Base-by-base conservation (phyloP, 1,140 invertebrate species). In the Octopus bimaculoides region DNA sequence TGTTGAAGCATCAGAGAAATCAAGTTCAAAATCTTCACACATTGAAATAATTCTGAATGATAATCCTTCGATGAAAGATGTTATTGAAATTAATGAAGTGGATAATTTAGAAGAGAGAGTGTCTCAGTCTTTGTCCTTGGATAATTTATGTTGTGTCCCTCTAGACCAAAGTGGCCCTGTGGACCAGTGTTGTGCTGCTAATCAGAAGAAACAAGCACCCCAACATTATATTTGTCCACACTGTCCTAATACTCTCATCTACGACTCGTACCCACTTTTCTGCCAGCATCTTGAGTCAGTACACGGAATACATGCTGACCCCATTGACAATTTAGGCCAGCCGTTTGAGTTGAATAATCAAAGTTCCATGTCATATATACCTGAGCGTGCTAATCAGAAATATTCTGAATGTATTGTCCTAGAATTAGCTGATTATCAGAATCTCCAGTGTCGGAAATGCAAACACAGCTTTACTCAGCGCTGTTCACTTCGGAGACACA, bases 391-490 rank as follows among this genome's bases (percentile, higher is more conserved):
- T 75, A 14, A 12, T 26, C 74, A 75, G 20, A 75, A 17, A 14
- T 52, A n/a, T 41, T 75, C 74, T 5, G 74, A 75, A 52, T 14
- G 14, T 41, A 75, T 52, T 5, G 74, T 75, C 17, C 8, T 75
- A 17, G 74, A 75, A 41, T 53, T 75, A 52, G 74, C 74, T 10
- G 74, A 75, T 52, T 75, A 20, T 53, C 26, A 52, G 52, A 75
- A 52, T 52, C 52, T 75, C 20, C 74, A 75, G 52, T 75, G 74
- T 41, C 74, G 74, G 12, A 75, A 75, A 53, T 75, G 74, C 52
- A 53, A 52, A 52, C 26, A 53, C 8, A 75, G 52, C 14, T 75
- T 75, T 52, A 52, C 74, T 7, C 74, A 75, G 26, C 74, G 74
- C 5, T 52, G 74, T 41, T 75, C 74, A 10, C 52, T 75, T 14